Conservation (phyloP, 2,797 vertebrate genomes). For the Phataginus tetradactyla region DNA sequence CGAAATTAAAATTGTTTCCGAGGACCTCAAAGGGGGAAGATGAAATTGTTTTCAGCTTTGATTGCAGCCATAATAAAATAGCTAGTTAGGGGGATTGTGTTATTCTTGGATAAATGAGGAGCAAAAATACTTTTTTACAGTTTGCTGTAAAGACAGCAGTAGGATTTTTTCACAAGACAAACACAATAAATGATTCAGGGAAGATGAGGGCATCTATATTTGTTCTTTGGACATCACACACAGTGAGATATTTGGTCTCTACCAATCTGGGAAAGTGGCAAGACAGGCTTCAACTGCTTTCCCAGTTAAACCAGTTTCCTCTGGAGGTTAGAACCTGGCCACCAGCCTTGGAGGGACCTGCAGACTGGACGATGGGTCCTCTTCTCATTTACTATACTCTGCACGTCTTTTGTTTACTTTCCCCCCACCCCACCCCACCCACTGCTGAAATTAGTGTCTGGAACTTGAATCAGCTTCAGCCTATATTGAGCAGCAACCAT, state of each 20-base stretch:
- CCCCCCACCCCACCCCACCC: too few species aligned
- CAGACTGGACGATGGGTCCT: background rate
- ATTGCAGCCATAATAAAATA: slow-evolving; percentile 75
- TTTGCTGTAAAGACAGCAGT: slow-evolving; percentile 65
- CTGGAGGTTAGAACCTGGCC: background rate
- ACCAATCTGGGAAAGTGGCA: background rate
- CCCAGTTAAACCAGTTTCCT: background rate
- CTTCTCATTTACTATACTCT: background rate
- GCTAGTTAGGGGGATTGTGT: slow-evolving; percentile 48
- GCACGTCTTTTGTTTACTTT: background rate
- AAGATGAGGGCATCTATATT: slow-evolving; percentile 57
- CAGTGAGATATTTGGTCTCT: slow-evolving; percentile 10
- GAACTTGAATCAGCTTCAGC: background rate
- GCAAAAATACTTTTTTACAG: slow-evolving; percentile 74
- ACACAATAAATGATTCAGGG: slow-evolving; percentile 49
- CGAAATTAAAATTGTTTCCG: slow-evolving; percentile 76
- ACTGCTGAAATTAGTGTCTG: background rate
- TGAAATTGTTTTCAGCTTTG: slow-evolving; percentile 75
- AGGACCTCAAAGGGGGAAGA: slow-evolving; percentile 74
- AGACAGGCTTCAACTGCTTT: background rate
- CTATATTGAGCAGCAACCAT: background rate
- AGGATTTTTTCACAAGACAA: slow-evolving; percentile 67
- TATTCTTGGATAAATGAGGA: slow-evolving; percentile 72
- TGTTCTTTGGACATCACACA: background rate
- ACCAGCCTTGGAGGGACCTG: background rate